Base-by-base conservation (phyloP, 1,140 invertebrate genomes). In the Drosophila tani region DNA sequence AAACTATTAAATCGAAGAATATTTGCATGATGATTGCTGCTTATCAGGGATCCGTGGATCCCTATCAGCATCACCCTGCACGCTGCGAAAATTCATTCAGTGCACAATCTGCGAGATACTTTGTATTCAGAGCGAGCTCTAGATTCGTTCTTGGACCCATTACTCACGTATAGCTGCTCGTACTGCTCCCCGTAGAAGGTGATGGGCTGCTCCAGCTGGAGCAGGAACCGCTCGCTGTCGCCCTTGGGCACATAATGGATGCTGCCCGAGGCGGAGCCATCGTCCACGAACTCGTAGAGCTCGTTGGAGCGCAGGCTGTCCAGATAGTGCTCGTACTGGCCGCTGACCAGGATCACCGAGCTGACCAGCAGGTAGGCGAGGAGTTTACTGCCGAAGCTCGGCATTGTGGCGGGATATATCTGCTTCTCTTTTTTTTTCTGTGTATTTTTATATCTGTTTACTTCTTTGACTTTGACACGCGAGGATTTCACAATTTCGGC, bases 91-190 rank as follows among this genome's bases (percentile, higher is more conserved):
- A 67, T 79, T 74, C 77, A 80, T 80, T 80, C 77, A 80, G 57
- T 66, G 69, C 60, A 67, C 74, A 67, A 77, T 51, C 56, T 47
- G 7, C 17, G n/a, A 46, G 59, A 58, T 64, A 71, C 45, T 58
- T 65, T 75, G 63, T 59, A 6, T 24, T 14, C 14, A 11, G 32
- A 63, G 41, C 51, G 9, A 50, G 59, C 67, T 38, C 41, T 40
- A 43, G 19, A 60, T 41, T 35, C 9, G 11, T 8, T 1, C 29
- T 9, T 41, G 15, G 32, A 5, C 8, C 12, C 43, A 50, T 49
- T 78, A 96, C 96, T 97, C 93, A 97, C 96, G 93, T 94, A 97
- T 86, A 97, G 94, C 35, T 94, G 94, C 46, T 95, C 94, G 93
- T 96, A 97, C 51, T 93, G 93, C 49, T 95, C 95, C 79, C 95